Evolutionary conservation across 2,888 invertebrate species (phyloP), one percentile per base, ranked within the genome.

Genomic region (Polydrusus tereticollis): DNA sequence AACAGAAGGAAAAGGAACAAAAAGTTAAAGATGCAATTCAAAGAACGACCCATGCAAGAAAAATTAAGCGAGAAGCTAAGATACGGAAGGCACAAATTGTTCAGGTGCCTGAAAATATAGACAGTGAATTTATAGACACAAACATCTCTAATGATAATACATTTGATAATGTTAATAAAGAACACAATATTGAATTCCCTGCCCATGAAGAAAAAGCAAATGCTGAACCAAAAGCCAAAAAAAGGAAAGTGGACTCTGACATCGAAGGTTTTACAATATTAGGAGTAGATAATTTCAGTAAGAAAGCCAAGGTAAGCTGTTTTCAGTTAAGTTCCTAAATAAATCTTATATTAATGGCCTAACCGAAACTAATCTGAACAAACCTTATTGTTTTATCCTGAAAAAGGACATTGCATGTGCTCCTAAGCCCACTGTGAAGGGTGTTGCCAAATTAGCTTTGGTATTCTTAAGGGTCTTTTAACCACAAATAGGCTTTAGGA

Each of bases 201-300:
- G n/a, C n/a, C n/a, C 68, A 73, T 6, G 72, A 72, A 2, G 18
- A 23, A 16, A 45, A 59, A 58, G 60, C 29, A 45, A 57, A 41
- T 10, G 20, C 45, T 47, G 71, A 36, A 50, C 20, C 41, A 18
- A 68, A 38, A 45, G 52, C 64, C 59, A 69, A 57, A 64, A 76
- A 63, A 84, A 77, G 78, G 68, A 29, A 72, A 82, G 73, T 79
- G 77, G 78, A 69, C 76, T 72, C n/a, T 76, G 77, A 70, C 20
- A 76, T 84, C 67, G 87, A 89, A 77, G 88, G 87, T 20, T 93
- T 91, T 80, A 91, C 91, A 80, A 87, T 94, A 18, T 86, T 95
- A 59, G 94, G 94, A 5, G 87, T 86, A 66, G 89, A 89, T 78
- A 89, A 88, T 69, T 88, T 89, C 81, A 86, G 86, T 77, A 89